Evolutionary conservation across 2,113 vertebrate genomes (phyloP).

Genomic region (Pollimyrus isidori): DNA sequence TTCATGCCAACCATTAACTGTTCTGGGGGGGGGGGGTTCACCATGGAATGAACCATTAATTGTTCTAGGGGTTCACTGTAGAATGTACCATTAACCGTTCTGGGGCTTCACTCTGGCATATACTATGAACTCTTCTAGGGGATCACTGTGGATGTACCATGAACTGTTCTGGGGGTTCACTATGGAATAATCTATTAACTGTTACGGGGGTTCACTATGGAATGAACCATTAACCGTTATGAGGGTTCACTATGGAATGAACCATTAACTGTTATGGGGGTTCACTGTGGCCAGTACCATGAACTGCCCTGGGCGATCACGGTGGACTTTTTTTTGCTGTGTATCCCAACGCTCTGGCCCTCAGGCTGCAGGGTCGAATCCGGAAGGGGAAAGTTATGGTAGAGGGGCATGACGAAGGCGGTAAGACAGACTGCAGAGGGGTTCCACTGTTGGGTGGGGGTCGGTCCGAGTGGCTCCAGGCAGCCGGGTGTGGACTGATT

Average conservation of each 20-base stretch:
- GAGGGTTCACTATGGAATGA: too few relatives aligned
- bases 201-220: too few relatives aligned
- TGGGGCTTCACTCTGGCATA: neutral
- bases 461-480: conserved; percentile 3
- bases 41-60: too few relatives aligned
- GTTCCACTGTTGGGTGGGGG: neutral
- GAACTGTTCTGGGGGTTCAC: neutral
- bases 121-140: too few relatives aligned
- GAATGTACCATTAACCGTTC: too few relatives aligned
- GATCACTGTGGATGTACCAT: too few relatives aligned
- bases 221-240: too few relatives aligned
- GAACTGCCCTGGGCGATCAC: neutral
- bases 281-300: neutral
- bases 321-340: neutral
- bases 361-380: neutral
- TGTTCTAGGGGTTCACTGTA: too few relatives aligned
- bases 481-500: conserved; percentile 29
- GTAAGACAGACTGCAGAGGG: neutral
- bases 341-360: neutral
- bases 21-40: too few relatives aligned
- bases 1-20: neutral
- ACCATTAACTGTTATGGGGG: too few relatives aligned
- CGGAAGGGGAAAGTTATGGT: neutral
- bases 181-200: neutral
- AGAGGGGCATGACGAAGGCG: neutral